Conservation (phyloP, 2,888 invertebrate species). For the Strigamia transsilvanica region DNA sequence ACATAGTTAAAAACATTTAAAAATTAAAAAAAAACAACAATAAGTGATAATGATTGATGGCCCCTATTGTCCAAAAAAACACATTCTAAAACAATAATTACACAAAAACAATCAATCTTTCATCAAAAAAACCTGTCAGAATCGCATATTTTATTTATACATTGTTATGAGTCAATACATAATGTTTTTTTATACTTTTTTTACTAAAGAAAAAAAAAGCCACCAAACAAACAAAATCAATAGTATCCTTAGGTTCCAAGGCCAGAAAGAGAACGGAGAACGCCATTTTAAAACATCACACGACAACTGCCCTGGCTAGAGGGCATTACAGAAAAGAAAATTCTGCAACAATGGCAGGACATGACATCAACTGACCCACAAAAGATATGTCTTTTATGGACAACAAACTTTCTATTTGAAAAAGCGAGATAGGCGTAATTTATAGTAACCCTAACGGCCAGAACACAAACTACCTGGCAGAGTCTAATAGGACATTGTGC, state of each 20-base stretch:
- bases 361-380: not conserved
- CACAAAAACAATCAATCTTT: not conserved
- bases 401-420: conserved; percentile 1
- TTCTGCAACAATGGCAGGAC: not conserved
- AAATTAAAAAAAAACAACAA: not conserved
- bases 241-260: conserved; percentile 6
- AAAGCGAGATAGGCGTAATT: not conserved
- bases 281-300: conserved; percentile 4
- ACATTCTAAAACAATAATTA: not conserved
- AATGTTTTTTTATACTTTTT: not conserved
- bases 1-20: not conserved
- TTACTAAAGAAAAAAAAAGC: not conserved
- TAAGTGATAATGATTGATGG: conserved; percentile 17
- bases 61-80: not conserved
- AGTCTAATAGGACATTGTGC: not conserved
- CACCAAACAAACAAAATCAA: conserved; percentile 4
- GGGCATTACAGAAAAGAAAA: not conserved
- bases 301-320: not conserved
- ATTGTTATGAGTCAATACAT: too few species aligned
- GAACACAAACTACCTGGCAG: not conserved
- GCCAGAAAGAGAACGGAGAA: not conserved
- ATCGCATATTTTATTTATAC: not conserved
- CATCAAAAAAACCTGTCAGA: not conserved
- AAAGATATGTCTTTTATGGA: not conserved
- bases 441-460: not conserved